Conservation (phyloP, 64 coral and sea anemone genomes). For the Stylophora pistillata region DNA sequence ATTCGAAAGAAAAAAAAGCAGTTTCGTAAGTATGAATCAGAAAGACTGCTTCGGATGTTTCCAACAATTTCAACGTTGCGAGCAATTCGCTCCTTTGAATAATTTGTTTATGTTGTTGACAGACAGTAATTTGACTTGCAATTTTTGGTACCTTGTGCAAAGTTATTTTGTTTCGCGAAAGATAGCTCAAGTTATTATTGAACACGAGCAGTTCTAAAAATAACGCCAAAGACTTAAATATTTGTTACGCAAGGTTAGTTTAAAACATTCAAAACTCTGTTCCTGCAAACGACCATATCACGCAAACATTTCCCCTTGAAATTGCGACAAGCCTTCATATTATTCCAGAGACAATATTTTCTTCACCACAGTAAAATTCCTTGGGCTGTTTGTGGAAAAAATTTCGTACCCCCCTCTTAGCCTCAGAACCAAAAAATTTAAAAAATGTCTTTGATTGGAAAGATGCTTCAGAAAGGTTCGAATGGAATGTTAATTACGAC, state of each 20-base stretch:
- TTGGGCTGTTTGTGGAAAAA: background rate
- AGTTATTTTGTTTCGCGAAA: background rate
- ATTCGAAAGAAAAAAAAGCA: background rate
- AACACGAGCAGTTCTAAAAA: constrained; percentile 15
- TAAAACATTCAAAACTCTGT: background rate
- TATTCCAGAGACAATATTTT: background rate
- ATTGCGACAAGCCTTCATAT: background rate
- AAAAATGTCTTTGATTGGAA: constrained; percentile 1
- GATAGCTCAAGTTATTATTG: background rate
- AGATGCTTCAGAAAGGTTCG: background rate
- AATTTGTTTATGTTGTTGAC: background rate
- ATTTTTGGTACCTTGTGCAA: background rate
- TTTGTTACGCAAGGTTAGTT: background rate
- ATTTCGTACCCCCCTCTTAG: background rate
- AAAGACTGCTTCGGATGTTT: background rate
- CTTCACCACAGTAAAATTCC: background rate
- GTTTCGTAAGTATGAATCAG: background rate
- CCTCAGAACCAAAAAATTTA: background rate
- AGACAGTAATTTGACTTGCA: background rate
- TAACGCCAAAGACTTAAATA: constrained; percentile 19
- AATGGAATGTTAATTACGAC: background rate
- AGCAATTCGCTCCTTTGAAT: background rate
- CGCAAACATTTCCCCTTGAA: background rate
- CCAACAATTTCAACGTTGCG: background rate
- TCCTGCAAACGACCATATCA: background rate